Evolutionary conservation across 2,113 vertebrate genomes (phyloP), one percentile per base, ranked within the genome.

Genomic region (Strix uralensis): DNA sequence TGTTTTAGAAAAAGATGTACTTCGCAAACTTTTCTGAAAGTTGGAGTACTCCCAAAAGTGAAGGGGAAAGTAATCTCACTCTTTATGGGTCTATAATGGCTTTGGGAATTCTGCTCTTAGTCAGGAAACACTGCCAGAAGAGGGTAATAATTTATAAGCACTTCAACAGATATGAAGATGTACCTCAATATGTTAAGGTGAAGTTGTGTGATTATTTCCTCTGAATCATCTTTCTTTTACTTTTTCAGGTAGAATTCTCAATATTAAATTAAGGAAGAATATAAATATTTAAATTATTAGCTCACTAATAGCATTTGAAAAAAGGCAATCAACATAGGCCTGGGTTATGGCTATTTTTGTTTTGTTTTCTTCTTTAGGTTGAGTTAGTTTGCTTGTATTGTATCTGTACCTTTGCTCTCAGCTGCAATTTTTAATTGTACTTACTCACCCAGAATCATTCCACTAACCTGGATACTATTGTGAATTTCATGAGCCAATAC

Each of bases 241-340:
- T 47, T 94, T 86, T 81, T 34, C 18, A 23, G 44, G 10, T 67
- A 49, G 23, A 94, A 59, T 23, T 55, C 23, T 73, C 15, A 54
- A 49, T 83, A 80, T 61, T 52, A 47, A 88, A 47, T 52, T 54
- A 78, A 26, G 23, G 55, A 78, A 67, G 9, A 79, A 7, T 17
- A 63, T 47, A 47, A 87, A 34, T 71, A 47, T 40, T 88, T n/a
- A n/a, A 69, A 57, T 54, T 80, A 58, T 15, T 79, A 75, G 2
- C 30, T 87, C 18, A 80, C 19, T 57, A 55, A 55, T 36, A 79
- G 3, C 18, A 74, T 67, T 74, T 34, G 11, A 8, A 44, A 55
- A 72, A 90, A 44, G 17, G 0, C 79, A 70, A 51, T n/a, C 1
- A 1, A 2, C 30, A 15, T n/a, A 5, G 30, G 38, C 23, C 13